Conservation (phyloP, 2,797 vertebrate genomes). For the Lepilemur septentrionalis region DNA sequence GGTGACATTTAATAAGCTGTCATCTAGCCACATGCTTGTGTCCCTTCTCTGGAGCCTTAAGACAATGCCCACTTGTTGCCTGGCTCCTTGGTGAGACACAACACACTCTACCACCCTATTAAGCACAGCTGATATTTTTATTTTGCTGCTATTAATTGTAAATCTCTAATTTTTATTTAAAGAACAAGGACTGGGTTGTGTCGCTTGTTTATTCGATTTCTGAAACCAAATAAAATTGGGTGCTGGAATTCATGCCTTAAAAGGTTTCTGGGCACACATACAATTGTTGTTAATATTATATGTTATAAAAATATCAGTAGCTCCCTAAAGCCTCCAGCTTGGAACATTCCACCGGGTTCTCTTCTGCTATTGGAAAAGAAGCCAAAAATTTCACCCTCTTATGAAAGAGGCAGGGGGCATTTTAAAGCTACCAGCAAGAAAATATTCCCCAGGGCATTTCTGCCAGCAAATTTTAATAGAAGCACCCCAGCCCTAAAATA, state of each 20-base stretch:
- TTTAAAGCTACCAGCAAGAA: conserved; percentile 24
- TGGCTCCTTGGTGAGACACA: background rate
- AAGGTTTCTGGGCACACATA: conserved; percentile 53
- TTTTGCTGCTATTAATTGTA: conserved; percentile 48
- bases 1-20: background rate
- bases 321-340: conserved; percentile 26
- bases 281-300: conserved; percentile 56
- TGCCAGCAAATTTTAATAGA: background rate
- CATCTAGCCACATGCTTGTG: background rate
- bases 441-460: background rate
- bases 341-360: conserved; percentile 56
- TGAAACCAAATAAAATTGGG: conserved; percentile 60
- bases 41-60: background rate
- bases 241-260: conserved; percentile 25
- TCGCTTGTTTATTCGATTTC: conserved; percentile 58
- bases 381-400: background rate
- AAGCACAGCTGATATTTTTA: background rate
- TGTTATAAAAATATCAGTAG: conserved; percentile 61
- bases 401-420: background rate
- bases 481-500: background rate
- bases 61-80: background rate
- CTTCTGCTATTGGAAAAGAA: background rate
- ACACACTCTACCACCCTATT: background rate
- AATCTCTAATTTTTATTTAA: conserved; percentile 56
- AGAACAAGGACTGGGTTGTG: background rate